Evolutionary conservation across 2,888 invertebrate genomes (phyloP), one percentile per base, ranked within the genome.

Genomic region (Chymomyza amoena): DNA sequence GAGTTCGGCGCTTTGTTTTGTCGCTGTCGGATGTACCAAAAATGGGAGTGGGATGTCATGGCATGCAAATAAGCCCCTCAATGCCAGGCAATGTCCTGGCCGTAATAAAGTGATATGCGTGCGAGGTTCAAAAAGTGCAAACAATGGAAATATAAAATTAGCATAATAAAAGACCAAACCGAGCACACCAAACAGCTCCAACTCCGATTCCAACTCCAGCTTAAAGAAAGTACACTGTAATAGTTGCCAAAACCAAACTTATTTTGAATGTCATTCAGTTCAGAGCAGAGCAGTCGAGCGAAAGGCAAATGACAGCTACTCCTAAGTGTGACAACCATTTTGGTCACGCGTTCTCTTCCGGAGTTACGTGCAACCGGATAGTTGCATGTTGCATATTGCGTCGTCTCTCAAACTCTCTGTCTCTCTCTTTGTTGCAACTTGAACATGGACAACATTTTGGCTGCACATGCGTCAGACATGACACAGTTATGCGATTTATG

Each of bases 61-160:
- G 78, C 84, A 85, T 85, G 84, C 84, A 85, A 85, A 85, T 85
- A 81, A 79, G 77, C 62, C 52, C 62, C 52, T 32, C 60, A 52
- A 13, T 25, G 45, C 28, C 66, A 52, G 61, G 66, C 64, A 51
- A 68, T 70, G 68, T 69, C 75, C 71, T 68, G 65, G 64, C 73
- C 81, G 79, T 84, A 85, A 85, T 85, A 88, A 85, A 85, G 88
- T 84, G 84, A 85, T 85, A 88, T 85, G 84, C 87, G 88, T 88
- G 75, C 79, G 73, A 10, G 39, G 10, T 45, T 45, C 39, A 13
- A 10, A 10, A 45, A 45, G 39, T 73, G 75, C 75, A 80, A 84
- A 89, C 88, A 89, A 88, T 89, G 82, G 84, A 72, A 78, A 85
- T 79, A 88, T 87, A 76, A 83, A 88, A 88, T 88, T 88, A 89